Percentiles rank a stretch among this genome's conserved stretches.
These are phyloP conservation scores for Aelia acuminata DNA, from an alignment of 2,888 invertebrate genomes.

Conservation along the genomic window DNA sequence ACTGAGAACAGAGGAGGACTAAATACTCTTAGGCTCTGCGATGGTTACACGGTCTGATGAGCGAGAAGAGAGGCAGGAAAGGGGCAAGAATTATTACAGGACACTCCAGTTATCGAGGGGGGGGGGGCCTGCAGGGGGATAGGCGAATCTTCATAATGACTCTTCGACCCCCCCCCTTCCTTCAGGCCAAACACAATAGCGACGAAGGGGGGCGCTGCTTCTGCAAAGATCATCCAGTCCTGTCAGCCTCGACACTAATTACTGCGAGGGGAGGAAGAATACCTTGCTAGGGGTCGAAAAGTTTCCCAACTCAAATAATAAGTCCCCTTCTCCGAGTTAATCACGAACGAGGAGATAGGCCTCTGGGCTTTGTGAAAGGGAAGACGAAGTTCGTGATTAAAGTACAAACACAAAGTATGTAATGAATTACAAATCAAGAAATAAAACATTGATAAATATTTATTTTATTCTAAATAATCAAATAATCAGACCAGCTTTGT, in stretches of 20 bases:
- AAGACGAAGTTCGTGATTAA: background rate
- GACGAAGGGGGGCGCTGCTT: background rate
- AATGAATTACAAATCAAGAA: background rate
- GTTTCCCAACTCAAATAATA: background rate
- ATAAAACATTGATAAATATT: too few species aligned
- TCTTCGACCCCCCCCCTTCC: background rate
- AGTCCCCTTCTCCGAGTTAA: background rate
- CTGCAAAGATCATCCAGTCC: background rate
- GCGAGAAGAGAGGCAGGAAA: background rate
- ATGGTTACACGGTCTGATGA: background rate
- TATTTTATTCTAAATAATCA: too few species aligned
- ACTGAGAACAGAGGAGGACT: background rate
- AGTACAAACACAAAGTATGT: background rate
- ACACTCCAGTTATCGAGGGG: background rate
- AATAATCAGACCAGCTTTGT: too few species aligned
- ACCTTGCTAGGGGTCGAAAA: background rate
- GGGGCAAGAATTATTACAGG: background rate
- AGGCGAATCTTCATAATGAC: conserved; percentile 22
- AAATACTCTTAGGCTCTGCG: background rate
- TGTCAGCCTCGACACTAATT: background rate
- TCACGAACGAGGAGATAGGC: background rate
- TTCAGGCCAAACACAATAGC: background rate
- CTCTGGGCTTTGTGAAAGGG: background rate
- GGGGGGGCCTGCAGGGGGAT: background rate
- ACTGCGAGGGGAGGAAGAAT: background rate